Percentiles rank a stretch among this genome's conserved stretches.
Conservation (phyloP, 1,140 invertebrate genomes). For the Halictus rubicundus region DNA sequence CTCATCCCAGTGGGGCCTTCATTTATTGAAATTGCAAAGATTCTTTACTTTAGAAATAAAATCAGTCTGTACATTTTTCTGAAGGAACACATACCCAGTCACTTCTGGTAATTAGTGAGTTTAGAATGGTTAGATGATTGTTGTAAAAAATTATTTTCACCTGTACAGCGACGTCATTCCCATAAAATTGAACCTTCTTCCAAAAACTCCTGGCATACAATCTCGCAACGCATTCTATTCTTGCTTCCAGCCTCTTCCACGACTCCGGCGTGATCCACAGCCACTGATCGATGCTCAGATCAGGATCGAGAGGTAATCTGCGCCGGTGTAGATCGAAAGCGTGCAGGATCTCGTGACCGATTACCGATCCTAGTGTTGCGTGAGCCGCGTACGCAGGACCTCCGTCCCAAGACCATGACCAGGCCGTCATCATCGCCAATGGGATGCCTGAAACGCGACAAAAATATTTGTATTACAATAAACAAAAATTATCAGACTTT, state of each 20-base stretch:
- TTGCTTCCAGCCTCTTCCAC: constrained; percentile 81
- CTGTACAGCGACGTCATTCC: constrained; percentile 79
- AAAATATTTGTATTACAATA: no score
- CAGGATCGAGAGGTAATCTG: constrained; percentile 62
- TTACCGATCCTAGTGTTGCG: constrained; percentile 80
- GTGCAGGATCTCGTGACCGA: constrained; percentile 81
- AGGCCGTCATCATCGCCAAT: constrained; percentile 84
- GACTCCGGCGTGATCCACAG: constrained; percentile 84
- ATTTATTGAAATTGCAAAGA: no score
- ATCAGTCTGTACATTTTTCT: no score
- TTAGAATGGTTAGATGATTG: no score
- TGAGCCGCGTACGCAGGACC: constrained; percentile 79
- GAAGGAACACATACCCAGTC: no score
- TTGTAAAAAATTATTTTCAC: constrained; percentile 62
- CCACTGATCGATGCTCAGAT: constrained; percentile 76
- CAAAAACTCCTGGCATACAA: constrained; percentile 81
- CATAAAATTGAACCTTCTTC: constrained; percentile 78
- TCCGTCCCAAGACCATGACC: constrained; percentile 81
- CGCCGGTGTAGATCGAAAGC: constrained; percentile 80
- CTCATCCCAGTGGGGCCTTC: no score
- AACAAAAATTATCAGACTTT: no score
- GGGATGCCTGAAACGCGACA: constrained; percentile 79
- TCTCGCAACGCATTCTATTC: constrained; percentile 83
- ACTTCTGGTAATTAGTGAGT: no score
- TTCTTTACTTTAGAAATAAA: no score